Percentiles rank a stretch among this genome's conserved stretches.
These are phyloP conservation scores for Phyllopteryx taeniolatus DNA, from an alignment of 2,113 vertebrate genomes.

Conservation along the genomic window DNA sequence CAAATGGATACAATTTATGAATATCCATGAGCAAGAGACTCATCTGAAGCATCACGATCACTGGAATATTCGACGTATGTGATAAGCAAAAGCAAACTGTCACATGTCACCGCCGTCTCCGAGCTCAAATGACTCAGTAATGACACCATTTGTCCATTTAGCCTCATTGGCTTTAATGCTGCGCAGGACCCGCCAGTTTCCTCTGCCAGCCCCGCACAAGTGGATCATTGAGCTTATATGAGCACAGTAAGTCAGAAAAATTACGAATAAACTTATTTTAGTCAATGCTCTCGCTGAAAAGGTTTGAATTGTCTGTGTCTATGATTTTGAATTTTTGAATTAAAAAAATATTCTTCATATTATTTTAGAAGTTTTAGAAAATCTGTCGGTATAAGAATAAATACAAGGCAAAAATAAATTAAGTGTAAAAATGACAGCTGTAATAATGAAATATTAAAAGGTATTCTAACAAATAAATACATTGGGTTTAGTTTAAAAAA, in stretches of 20 bases:
- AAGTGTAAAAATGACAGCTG: background rate
- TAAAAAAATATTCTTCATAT: background rate
- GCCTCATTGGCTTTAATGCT: constrained; percentile 62
- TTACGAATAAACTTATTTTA: background rate
- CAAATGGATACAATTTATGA: constrained; percentile 24
- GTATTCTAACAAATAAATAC: background rate
- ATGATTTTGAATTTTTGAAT: background rate
- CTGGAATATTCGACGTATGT: constrained; percentile 40
- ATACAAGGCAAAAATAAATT: background rate
- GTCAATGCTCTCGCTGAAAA: background rate
- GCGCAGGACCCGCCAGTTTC: constrained; percentile 24
- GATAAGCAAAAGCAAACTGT: constrained; percentile 45
- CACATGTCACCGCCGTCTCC: constrained; percentile 54
- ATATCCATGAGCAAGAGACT: constrained; percentile 29
- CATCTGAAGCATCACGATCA: constrained; percentile 38
- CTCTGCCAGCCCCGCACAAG: constrained; percentile 2
- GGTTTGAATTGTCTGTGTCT: too few species aligned
- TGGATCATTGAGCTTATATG: background rate
- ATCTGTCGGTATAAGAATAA: background rate
- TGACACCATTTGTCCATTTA: constrained; percentile 65
- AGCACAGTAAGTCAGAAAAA: background rate
- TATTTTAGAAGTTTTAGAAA: background rate
- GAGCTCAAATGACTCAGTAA: constrained; percentile 61
- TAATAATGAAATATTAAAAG: background rate
- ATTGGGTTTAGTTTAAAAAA: background rate